Percentiles rank a stretch among this genome's conserved stretches.
phyloP scores from a whole-genome alignment of 2,888 invertebrate genomes.

The Azorinus chamasolen region DNA sequence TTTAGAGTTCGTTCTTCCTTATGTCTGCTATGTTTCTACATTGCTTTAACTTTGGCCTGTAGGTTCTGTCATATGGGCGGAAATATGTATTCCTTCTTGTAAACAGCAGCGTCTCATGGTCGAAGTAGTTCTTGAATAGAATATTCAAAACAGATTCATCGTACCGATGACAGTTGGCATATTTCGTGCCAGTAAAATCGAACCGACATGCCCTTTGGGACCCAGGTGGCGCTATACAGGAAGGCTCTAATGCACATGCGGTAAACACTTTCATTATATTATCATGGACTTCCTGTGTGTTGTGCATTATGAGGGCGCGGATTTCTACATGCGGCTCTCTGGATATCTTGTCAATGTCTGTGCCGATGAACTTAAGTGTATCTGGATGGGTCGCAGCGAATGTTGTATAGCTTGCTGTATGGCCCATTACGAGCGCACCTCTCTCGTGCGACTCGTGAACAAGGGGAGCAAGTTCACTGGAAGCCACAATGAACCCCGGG shows the following conservation, averaged over 20 bases:
- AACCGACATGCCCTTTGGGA: constrained; percentile 71
- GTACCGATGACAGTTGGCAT: constrained; percentile 83
- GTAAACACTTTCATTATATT: constrained; percentile 83
- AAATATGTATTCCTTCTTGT: constrained; percentile 60
- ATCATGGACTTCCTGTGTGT: constrained; percentile 74
- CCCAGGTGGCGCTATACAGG: constrained; percentile 83
- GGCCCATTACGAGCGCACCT: constrained; percentile 76
- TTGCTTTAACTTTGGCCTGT: constrained; percentile 57
- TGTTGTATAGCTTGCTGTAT: constrained; percentile 70
- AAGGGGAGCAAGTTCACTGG: constrained; percentile 70
- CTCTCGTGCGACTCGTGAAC: constrained; percentile 75
- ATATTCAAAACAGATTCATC: constrained; percentile 86
- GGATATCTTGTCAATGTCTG: constrained; percentile 74
- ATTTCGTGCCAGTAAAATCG: constrained; percentile 66
- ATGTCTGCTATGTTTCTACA: constrained; percentile 44
- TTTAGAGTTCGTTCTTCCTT: constrained; percentile 24
- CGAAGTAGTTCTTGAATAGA: constrained; percentile 83
- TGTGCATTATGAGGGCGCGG: constrained; percentile 81
- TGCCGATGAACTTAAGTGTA: constrained; percentile 82
- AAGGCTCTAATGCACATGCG: constrained; percentile 83
- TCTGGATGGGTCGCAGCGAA: constrained; percentile 79
- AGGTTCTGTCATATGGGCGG: constrained; percentile 60
- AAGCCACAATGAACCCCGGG: constrained; percentile 66
- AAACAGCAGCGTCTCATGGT: constrained; percentile 78
- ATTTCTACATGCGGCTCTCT: constrained; percentile 77